phyloP scores from a whole-genome alignment of 2,888 invertebrate species.

The Agrotis puta region DNA sequence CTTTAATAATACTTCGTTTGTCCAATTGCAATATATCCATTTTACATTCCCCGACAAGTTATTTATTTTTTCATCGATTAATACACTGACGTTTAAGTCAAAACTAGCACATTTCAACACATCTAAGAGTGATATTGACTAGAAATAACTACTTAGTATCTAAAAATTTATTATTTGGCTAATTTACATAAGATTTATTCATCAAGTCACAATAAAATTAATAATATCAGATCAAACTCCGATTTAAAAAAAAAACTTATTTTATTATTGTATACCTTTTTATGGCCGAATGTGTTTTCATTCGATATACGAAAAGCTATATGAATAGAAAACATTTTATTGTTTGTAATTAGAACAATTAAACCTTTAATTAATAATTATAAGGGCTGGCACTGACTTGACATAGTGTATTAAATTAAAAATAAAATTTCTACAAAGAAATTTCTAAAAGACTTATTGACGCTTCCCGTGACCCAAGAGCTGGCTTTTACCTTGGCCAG shows the following conservation, averaged over 20 bases:
- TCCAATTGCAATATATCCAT: constrained; percentile 4
- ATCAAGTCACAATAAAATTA: constrained; percentile 55
- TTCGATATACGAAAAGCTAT: constrained; percentile 51
- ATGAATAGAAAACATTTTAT: constrained; percentile 9
- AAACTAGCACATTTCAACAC: constrained; percentile 71
- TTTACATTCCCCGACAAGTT: constrained; percentile 44
- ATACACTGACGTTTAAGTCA: constrained; percentile 54
- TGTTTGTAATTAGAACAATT: constrained; percentile 20
- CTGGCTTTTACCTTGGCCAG: too few species aligned
- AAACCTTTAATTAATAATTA: constrained; percentile 10
- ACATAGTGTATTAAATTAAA: too few species aligned
- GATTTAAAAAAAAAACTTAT: constrained; percentile 50
- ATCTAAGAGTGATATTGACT: constrained; percentile 77
- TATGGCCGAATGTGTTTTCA: constrained; percentile 64
- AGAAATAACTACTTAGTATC: constrained; percentile 73
- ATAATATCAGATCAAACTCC: constrained; percentile 57
- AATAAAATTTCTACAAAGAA: too few species aligned
- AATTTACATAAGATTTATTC: constrained; percentile 58
- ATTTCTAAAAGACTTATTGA: too few species aligned
- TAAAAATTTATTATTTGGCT: constrained; percentile 74
- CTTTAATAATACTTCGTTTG: constrained; percentile 9
- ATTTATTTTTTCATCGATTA: constrained; percentile 32
- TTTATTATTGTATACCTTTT: constrained; percentile 69
- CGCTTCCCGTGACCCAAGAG: too few species aligned
- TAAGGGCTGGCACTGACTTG: background rate